These are phyloP conservation scores for Thumatha senex DNA, from an alignment of 2,888 invertebrate species.

Conservation along the genomic window DNA sequence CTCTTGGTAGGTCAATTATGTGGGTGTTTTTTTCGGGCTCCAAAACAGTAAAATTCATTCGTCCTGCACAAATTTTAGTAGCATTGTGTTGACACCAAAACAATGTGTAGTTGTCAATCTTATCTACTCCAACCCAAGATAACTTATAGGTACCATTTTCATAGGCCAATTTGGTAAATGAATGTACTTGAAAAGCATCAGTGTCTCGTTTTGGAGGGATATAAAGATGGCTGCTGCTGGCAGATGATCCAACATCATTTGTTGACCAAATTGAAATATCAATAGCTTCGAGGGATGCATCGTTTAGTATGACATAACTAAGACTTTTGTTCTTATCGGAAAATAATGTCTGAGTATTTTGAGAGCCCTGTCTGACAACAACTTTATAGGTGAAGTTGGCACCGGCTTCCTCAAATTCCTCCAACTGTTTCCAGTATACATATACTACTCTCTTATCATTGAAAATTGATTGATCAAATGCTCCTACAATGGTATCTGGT, in stretches of 20 bases:
- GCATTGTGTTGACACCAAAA: constrained; percentile 88
- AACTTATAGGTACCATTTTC: constrained; percentile 88
- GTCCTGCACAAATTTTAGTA: constrained; percentile 80
- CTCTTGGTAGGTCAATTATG: constrained; percentile 84
- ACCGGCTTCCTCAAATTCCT: constrained; percentile 87
- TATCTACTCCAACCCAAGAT: constrained; percentile 87
- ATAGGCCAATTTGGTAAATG: constrained; percentile 89
- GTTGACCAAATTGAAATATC: constrained; percentile 84
- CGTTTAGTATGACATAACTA: constrained; percentile 84
- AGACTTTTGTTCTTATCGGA: constrained; percentile 80
- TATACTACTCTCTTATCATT: constrained; percentile 84
- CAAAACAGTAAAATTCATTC: constrained; percentile 70
- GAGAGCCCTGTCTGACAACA: constrained; percentile 57
- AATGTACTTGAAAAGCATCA: constrained; percentile 70
- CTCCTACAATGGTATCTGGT: constrained; percentile 88
- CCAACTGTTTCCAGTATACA: constrained; percentile 91
- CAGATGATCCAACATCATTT: constrained; percentile 85
- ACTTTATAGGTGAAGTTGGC: constrained; percentile 88
- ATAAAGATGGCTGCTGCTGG: constrained; percentile 80
- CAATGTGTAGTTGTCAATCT: constrained; percentile 87
- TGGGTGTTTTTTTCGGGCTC: constrained; percentile 68
- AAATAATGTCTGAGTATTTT: constrained; percentile 55
- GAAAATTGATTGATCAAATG: constrained; percentile 86
- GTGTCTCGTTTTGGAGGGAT: constrained; percentile 83
- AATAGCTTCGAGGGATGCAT: constrained; percentile 68